phyloP scores from a whole-genome alignment of 2,113 vertebrate genomes.

The Rousettus leschenaultii region DNA sequence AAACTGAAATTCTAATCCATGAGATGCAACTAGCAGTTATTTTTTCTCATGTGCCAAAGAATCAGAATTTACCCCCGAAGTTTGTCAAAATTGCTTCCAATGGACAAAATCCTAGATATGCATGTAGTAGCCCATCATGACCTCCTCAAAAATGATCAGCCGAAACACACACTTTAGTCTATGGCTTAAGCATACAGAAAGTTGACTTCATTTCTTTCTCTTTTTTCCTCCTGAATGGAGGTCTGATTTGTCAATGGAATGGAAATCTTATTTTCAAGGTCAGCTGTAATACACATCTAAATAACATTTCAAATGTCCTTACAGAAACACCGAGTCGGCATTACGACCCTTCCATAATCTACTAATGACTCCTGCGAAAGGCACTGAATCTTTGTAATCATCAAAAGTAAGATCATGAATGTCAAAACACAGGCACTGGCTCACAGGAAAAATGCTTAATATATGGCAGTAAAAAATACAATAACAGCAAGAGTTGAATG shows the following conservation, averaged over 20 bases:
- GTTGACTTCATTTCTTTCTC: background rate
- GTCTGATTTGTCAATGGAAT: background rate
- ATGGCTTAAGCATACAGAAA: background rate
- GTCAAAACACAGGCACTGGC: constrained; percentile 10
- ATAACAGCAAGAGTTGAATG: background rate
- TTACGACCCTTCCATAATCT: background rate
- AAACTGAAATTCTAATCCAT: background rate
- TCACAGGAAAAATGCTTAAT: constrained; percentile 27
- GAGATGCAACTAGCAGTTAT: background rate
- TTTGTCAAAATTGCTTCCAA: background rate
- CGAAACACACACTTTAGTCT: background rate
- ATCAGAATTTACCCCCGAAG: background rate
- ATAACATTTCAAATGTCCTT: background rate
- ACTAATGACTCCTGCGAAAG: constrained; percentile 11
- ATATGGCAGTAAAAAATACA: background rate
- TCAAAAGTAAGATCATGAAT: background rate
- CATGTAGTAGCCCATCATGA: background rate
- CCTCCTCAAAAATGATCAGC: background rate
- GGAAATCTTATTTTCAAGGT: constrained; percentile 34
- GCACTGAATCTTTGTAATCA: background rate
- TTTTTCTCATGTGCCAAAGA: background rate
- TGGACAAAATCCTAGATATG: constrained; percentile 22
- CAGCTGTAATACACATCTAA: background rate
- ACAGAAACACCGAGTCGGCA: background rate
- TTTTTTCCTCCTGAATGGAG: background rate